phyloP scores from a whole-genome alignment of 2,888 invertebrate species.

The Troglohyphantes excavatus region DNA sequence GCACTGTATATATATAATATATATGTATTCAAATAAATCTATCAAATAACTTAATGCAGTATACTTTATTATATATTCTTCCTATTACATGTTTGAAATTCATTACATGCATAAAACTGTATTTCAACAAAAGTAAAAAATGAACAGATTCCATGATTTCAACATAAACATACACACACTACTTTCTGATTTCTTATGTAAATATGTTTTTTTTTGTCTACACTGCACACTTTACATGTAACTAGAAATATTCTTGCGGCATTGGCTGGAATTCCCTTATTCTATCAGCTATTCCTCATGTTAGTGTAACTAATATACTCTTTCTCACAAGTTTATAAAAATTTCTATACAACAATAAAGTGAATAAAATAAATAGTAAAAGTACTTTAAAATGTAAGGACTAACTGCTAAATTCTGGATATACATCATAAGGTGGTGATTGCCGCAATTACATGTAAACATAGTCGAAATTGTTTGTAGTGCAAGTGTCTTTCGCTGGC shows the following conservation, averaged over 20 bases:
- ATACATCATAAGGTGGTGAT: not conserved
- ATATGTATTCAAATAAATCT: not conserved
- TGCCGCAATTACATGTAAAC: slow-evolving; percentile 40
- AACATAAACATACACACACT: not conserved
- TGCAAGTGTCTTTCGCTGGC: slow-evolving; percentile 38
- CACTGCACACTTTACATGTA: not conserved
- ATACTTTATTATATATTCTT: not conserved
- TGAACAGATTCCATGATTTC: not conserved
- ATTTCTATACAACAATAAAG: not conserved
- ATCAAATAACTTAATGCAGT: not conserved
- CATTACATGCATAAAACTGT: not conserved
- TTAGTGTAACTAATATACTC: not conserved
- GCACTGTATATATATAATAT: no score
- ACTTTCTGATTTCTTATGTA: not conserved
- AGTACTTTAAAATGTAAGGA: slow-evolving; percentile 26
- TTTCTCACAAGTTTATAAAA: not conserved
- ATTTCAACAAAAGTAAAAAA: slow-evolving; percentile 4
- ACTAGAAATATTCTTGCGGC: not conserved
- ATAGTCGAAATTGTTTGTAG: slow-evolving; percentile 51
- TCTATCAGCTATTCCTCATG: not conserved
- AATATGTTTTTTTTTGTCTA: not conserved
- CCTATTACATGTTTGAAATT: not conserved
- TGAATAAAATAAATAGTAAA: slow-evolving; percentile 44
- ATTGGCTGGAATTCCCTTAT: no score
- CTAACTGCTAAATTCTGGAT: not conserved